Conservation (phyloP, 2,797 vertebrate species). For the Acanthopagrus latus region DNA sequence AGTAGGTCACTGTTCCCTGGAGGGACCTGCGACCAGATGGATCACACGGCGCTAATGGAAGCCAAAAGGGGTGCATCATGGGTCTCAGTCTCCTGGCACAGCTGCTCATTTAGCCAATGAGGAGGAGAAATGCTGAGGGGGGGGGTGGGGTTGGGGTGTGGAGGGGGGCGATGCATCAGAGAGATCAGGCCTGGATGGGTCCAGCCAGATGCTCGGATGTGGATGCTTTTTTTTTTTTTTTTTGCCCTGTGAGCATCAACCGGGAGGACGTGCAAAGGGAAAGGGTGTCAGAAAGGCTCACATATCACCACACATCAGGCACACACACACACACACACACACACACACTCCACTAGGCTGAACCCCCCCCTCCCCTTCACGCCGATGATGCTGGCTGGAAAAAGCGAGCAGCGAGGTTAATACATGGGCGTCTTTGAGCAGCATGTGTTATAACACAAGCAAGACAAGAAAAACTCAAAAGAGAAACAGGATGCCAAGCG, state of each 20-base stretch:
- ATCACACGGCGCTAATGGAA: slow-evolving; percentile 79
- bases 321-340: neutral
- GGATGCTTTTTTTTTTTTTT: slow-evolving; percentile 22
- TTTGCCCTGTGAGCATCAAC: slow-evolving; percentile 33
- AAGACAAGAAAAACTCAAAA: slow-evolving; percentile 37
- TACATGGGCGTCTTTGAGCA: no score
- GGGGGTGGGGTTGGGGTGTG: neutral
- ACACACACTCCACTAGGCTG: slow-evolving; percentile 14
- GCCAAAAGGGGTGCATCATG: slow-evolving; percentile 74
- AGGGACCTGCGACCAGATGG: slow-evolving; percentile 79
- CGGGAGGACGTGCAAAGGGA: neutral
- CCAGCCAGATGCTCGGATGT: slow-evolving; percentile 60
- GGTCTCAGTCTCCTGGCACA: slow-evolving; percentile 76
- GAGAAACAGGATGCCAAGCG: slow-evolving; percentile 49
- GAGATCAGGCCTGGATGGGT: slow-evolving; percentile 61
- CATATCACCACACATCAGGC: neutral
- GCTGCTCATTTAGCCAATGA: slow-evolving; percentile 79
- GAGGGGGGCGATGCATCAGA: slow-evolving; percentile 40
- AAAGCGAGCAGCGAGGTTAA: neutral
- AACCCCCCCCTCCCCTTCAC: neutral
- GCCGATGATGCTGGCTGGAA: neutral
- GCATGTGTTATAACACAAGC: slow-evolving; percentile 25
- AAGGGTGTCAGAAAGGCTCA: neutral
- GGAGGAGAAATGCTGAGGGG: slow-evolving; percentile 46
- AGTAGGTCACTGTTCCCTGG: slow-evolving; percentile 75